Percentiles rank a stretch among this genome's conserved stretches.
Conservation (phyloP, 2,113 vertebrate species). For the Parus major region DNA sequence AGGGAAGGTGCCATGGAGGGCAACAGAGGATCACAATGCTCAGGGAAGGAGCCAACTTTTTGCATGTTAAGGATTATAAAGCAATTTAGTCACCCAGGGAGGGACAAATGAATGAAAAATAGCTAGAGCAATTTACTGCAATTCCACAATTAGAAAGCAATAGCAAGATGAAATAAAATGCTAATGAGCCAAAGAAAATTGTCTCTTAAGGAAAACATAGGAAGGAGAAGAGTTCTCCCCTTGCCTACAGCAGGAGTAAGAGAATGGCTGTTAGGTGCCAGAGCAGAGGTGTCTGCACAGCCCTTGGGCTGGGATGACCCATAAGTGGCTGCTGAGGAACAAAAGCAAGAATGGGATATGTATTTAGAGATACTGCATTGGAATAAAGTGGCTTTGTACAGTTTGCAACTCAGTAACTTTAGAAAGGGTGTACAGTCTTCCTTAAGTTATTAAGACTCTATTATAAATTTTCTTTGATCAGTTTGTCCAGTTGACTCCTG, state of each 20-base stretch:
- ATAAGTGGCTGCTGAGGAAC: background rate
- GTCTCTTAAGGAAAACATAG: background rate
- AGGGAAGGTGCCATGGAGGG: background rate
- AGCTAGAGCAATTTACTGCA: background rate
- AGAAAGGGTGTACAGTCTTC: background rate
- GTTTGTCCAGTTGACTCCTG: background rate
- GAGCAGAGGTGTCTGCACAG: background rate
- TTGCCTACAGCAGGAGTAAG: background rate
- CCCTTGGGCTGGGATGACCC: fast-evolving
- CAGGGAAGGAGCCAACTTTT: background rate
- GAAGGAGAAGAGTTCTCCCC: background rate
- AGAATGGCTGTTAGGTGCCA: background rate
- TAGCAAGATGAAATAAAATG: background rate
- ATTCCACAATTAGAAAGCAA: background rate
- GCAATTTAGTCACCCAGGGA: background rate
- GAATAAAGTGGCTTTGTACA: background rate
- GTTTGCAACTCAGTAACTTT: background rate
- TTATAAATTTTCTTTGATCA: background rate
- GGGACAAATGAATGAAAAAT: background rate
- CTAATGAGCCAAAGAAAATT: background rate
- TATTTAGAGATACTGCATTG: background rate
- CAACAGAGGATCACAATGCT: fast-evolving
- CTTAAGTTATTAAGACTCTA: background rate
- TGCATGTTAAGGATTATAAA: background rate
- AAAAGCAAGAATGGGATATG: fast-evolving